Evolutionary conservation across 2,888 invertebrate genomes (phyloP).

Genomic region (Corbicula japonica): DNA sequence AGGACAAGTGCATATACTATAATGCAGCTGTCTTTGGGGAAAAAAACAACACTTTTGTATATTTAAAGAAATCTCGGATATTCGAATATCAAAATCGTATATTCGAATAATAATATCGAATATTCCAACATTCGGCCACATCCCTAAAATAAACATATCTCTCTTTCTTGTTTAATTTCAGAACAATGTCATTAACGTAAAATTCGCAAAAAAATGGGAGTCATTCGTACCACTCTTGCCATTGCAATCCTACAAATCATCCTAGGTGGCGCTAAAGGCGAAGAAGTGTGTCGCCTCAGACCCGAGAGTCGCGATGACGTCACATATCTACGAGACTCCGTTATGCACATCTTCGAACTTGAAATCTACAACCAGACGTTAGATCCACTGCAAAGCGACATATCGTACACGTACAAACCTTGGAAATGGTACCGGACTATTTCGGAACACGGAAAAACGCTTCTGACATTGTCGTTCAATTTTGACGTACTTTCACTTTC

Average conservation of each 20-base stretch:
- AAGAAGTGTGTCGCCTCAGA: conserved; percentile 37
- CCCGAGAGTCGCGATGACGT: conserved; percentile 47
- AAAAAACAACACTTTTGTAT: too few species aligned
- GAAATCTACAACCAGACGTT: conserved; percentile 66
- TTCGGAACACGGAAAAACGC: conserved; percentile 82
- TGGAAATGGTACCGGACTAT: conserved; percentile 82
- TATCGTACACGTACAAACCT: conserved; percentile 75
- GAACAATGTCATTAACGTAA: too few species aligned
- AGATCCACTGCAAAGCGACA: conserved; percentile 60
- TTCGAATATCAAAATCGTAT: too few species aligned
- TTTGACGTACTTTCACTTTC: conserved; percentile 83
- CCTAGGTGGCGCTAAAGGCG: background rate
- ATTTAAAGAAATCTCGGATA: too few species aligned
- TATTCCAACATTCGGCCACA: too few species aligned
- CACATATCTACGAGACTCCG: conserved; percentile 50
- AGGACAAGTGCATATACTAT: too few species aligned
- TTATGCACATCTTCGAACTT: conserved; percentile 67
- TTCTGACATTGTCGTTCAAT: conserved; percentile 84
- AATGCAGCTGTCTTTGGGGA: too few species aligned
- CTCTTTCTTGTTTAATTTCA: too few species aligned
- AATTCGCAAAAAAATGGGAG: too few species aligned
- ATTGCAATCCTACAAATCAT: background rate
- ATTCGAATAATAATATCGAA: too few species aligned
- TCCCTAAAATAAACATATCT: too few species aligned
- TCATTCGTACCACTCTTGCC: too few species aligned